Base-by-base conservation (phyloP, 1,140 invertebrate species). In the Pseudachorutes palmiensis region DNA sequence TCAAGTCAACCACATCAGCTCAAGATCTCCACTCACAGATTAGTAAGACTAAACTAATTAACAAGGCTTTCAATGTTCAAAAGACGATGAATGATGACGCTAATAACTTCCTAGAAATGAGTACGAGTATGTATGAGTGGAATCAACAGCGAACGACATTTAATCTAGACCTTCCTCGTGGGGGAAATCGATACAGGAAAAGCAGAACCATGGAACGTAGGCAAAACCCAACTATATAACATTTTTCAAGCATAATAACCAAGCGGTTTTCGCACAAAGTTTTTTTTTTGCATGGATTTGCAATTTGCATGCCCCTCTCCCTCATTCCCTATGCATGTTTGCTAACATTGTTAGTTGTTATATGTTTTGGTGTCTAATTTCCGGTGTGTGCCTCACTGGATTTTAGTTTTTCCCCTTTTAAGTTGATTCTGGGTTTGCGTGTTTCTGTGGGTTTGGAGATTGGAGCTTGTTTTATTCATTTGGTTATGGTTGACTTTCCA, bases 71-170 rank as follows among this genome's bases (percentile, higher is more conserved):
- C n/a, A n/a, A n/a, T n/a, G n/a, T n/a, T n/a, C n/a, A n/a, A n/a
- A n/a, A n/a, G n/a, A n/a, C n/a, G n/a, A n/a, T n/a, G n/a, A n/a
- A n/a, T 45, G 9, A 19, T 19, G 36, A 45, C 19, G 19, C 9
- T 45, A 19, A 12, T 55, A 22, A 55, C 24, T 55, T 26, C 24
- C 51, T 55, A 66, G 60, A 9, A 31, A 62, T 48, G 65, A 66
- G 55, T 66, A 45, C 67, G 5, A 69, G 62, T 62, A 69, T 64
- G 67, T 70, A 70, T 64, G 55, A 68, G 32, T 70, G 69, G 68
- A 68, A 70, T 60, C 69, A 73, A 55, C 69, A 71, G 26, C 61
- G 65, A 45, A 69, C 72, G 32, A 69, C 65, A 26, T 36, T 65
- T 62, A 66, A 71, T 58, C 67, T 61, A 41, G 48, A 66, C 48